A percentile compares a stretch with the other conserved stretches of the same genome.
Evolutionary conservation across 2,113 vertebrate genomes (phyloP).

Genomic region (Xiphorhynchus elegans): DNA sequence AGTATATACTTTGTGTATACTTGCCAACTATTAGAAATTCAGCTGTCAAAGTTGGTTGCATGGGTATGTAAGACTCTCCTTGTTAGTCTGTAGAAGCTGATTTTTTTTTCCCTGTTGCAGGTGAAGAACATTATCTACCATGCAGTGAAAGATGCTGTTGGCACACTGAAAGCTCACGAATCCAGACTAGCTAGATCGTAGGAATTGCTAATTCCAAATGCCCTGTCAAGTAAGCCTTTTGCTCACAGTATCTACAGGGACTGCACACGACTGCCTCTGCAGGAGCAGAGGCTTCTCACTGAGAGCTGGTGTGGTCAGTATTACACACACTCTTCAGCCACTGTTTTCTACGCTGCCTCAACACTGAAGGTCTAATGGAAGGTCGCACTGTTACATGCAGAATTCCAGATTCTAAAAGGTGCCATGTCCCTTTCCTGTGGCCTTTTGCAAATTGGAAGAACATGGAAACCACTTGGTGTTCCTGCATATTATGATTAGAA

Average conservation of each 20-base stretch:
- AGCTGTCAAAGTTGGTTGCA: background rate
- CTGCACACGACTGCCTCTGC: constrained; percentile 63
- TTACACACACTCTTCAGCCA: constrained; percentile 79
- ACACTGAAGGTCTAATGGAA: constrained; percentile 72
- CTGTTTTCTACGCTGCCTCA: constrained; percentile 79
- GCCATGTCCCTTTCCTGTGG: constrained; percentile 74
- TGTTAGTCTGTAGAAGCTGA: background rate
- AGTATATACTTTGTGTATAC: background rate
- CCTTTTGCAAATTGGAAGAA: constrained; percentile 73
- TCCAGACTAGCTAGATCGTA: constrained; percentile 93
- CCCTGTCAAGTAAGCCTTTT: constrained; percentile 74
- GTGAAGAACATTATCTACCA: constrained; percentile 99
- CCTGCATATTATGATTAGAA: constrained; percentile 70
- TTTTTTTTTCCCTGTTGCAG: constrained; percentile 70
- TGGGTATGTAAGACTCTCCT: background rate
- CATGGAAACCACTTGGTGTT: constrained; percentile 66
- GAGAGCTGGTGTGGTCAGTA: constrained; percentile 76
- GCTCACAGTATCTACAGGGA: constrained; percentile 69
- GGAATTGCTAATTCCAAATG: constrained; percentile 63
- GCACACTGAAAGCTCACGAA: constrained; percentile 95
- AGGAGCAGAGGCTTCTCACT: constrained; percentile 69
- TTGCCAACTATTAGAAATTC: background rate
- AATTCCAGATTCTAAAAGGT: constrained; percentile 73
- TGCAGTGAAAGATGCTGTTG: constrained; percentile 97
- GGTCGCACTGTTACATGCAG: constrained; percentile 69